These are phyloP conservation scores for Nomada ruficornis DNA, from an alignment of 2,888 invertebrate genomes.

Conservation along the genomic window DNA sequence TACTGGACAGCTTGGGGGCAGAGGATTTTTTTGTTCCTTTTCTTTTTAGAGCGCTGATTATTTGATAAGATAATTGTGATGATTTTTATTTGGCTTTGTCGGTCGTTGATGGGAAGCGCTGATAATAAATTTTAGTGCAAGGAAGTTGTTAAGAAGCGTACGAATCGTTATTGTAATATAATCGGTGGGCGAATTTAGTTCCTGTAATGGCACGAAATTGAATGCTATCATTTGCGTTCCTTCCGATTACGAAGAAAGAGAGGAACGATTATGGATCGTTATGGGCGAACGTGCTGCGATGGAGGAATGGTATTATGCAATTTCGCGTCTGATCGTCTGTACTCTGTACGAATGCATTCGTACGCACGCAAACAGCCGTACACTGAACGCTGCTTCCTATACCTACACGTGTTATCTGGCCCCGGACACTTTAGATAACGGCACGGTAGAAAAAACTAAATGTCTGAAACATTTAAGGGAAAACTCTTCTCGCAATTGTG, in stretches of 20 bases:
- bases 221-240: conserved; percentile 19
- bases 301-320: conserved; percentile 56
- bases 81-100: too few relatives aligned
- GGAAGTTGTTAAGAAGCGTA: too few relatives aligned
- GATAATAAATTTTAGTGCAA: too few relatives aligned
- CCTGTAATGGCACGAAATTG: conserved; percentile 19
- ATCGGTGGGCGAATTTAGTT: conserved; percentile 13
- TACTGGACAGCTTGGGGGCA: not conserved
- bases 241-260: conserved; percentile 39
- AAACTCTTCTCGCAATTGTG: too few relatives aligned
- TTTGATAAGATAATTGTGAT: too few relatives aligned
- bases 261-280: conserved; percentile 63
- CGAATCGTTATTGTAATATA: not conserved
- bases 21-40: too few relatives aligned
- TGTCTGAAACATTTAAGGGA: not conserved
- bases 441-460: conserved; percentile 48
- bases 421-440: conserved; percentile 66
- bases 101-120: too few relatives aligned
- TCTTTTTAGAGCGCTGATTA: too few relatives aligned
- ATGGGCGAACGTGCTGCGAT: conserved; percentile 58
- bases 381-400: conserved; percentile 27
- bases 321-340: conserved; percentile 47
- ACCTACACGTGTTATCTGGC: conserved; percentile 62
- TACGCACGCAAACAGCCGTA: conserved; percentile 26
- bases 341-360: conserved; percentile 41